These are phyloP conservation scores for Decapterus maruadsi DNA, from an alignment of 2,797 vertebrate genomes.

Conservation along the genomic window DNA sequence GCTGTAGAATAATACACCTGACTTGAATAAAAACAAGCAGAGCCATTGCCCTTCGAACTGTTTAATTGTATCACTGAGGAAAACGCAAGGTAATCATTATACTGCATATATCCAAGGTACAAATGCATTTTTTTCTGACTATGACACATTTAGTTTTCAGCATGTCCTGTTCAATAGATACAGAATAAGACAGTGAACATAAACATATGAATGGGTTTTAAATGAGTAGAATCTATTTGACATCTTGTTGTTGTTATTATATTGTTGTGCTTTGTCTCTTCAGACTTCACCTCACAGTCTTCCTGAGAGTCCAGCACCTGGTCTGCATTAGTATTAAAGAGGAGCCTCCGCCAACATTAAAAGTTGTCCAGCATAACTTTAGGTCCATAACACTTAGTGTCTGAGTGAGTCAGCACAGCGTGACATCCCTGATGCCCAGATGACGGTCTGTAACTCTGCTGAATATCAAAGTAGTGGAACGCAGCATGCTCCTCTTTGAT, in stretches of 20 bases:
- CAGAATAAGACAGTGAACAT: too few species aligned
- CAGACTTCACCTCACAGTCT: neutral
- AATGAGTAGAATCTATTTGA: neutral
- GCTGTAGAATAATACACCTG: neutral
- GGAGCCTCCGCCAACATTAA: neutral
- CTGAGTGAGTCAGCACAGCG: slow-evolving; percentile 43
- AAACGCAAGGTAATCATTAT: too few species aligned
- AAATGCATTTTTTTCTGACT: too few species aligned
- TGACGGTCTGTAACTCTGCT: slow-evolving; percentile 30
- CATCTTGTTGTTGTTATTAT: neutral
- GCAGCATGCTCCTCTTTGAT: slow-evolving; percentile 35
- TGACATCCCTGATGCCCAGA: slow-evolving; percentile 38
- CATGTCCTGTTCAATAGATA: too few species aligned
- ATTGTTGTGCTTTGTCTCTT: neutral
- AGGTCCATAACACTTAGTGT: slow-evolving; percentile 27
- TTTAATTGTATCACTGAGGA: too few species aligned
- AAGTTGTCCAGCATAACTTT: neutral
- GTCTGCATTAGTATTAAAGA: neutral
- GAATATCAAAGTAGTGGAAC: slow-evolving; percentile 52
- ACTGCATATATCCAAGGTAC: too few species aligned
- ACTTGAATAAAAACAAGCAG: neutral
- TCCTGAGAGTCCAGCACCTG: neutral
- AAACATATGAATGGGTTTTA: too few species aligned
- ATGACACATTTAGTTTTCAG: too few species aligned
- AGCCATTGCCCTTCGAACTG: too few species aligned